Conservation (phyloP, 2,113 vertebrate genomes). For the Hiodon tergisus region DNA sequence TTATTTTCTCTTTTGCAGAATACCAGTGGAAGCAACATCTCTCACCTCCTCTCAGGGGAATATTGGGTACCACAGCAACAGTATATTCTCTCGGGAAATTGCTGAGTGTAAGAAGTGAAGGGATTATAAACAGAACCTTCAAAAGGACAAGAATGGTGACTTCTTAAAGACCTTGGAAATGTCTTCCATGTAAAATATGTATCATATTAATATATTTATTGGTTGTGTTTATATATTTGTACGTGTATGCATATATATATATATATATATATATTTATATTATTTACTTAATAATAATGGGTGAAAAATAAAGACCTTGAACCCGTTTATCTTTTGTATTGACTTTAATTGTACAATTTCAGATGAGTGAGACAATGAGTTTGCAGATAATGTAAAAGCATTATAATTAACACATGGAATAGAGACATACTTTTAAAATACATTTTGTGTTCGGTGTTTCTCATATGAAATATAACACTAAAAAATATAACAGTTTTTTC, state of each 20-base stretch:
- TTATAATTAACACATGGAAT: too few relatives aligned
- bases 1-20: constrained; percentile 34
- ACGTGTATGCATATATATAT: constrained; percentile 11
- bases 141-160: background rate
- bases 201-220: constrained; percentile 16
- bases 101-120: constrained; percentile 28
- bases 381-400: too few relatives aligned
- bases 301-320: background rate
- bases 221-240: constrained; percentile 1
- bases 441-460: too few relatives aligned
- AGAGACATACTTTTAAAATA: too few relatives aligned
- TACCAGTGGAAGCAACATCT: constrained; percentile 24
- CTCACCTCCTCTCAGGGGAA: constrained; percentile 17
- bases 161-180: too few relatives aligned
- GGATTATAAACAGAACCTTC: background rate
- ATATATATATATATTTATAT: constrained; percentile 5
- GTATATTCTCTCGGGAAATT: constrained; percentile 37
- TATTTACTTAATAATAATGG: too few relatives aligned
- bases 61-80: constrained; percentile 34
- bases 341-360: background rate
- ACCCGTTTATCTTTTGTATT: background rate
- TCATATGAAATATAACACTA: too few relatives aligned
- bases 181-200: background rate
- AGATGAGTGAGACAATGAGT: too few relatives aligned
- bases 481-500: constrained; percentile 7